phyloP scores from a whole-genome alignment of 2,888 invertebrate genomes.

The Nemotelus nigrinus region DNA sequence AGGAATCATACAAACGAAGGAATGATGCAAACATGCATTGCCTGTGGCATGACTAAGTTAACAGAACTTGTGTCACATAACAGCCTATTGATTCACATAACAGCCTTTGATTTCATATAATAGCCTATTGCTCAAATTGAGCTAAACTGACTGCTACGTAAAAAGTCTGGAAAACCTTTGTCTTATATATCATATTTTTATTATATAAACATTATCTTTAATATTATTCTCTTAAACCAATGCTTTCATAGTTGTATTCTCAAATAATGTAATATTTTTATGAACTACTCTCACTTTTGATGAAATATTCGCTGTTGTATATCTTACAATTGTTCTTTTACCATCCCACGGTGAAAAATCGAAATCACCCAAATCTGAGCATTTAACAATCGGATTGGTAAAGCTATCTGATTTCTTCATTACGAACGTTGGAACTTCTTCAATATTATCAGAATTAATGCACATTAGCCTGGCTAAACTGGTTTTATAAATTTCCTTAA shows the following conservation, averaged over 20 bases:
- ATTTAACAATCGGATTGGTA: conserved; percentile 72
- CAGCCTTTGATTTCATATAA: too few relatives aligned
- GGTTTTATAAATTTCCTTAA: conserved; percentile 81
- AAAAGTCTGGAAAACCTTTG: too few relatives aligned
- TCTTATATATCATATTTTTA: too few relatives aligned
- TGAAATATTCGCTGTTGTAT: neutral
- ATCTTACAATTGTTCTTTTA: neutral
- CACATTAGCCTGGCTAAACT: conserved; percentile 80
- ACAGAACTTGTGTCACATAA: too few relatives aligned
- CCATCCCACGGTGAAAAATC: conserved; percentile 69
- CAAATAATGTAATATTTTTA: neutral
- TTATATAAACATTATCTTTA: neutral
- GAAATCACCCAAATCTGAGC: conserved; percentile 70
- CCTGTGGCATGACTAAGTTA: too few relatives aligned
- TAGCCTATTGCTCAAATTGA: too few relatives aligned
- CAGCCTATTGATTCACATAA: too few relatives aligned
- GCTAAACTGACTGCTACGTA: too few relatives aligned
- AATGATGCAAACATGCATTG: too few relatives aligned
- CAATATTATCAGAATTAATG: conserved; percentile 76
- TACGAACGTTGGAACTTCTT: conserved; percentile 72
- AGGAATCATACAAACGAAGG: too few relatives aligned
- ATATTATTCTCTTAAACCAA: conserved; percentile 9
- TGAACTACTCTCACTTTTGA: neutral
- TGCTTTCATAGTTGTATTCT: conserved; percentile 27
- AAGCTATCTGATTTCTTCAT: conserved; percentile 71